phyloP scores from a whole-genome alignment of 2,797 vertebrate species.

The Coracias cyanogaster region DNA sequence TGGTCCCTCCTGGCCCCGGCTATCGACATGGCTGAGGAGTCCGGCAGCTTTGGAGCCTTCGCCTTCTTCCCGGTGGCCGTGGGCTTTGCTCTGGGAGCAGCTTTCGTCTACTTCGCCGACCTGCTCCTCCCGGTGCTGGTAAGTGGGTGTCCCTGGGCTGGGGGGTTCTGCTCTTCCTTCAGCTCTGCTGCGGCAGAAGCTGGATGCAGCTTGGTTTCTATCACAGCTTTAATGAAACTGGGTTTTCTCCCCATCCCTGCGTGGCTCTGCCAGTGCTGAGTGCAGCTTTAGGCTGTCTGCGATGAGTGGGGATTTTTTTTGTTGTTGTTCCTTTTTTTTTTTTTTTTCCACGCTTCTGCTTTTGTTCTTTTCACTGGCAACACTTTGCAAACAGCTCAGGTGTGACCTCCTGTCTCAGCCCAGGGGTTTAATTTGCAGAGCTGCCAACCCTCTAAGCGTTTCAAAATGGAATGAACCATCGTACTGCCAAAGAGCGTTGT shows the following conservation, averaged over 20 bases:
- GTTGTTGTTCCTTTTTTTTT: no score
- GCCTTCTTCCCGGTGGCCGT: constrained; percentile 90
- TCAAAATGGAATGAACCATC: background rate
- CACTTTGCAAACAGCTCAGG: background rate
- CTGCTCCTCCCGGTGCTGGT: constrained; percentile 88
- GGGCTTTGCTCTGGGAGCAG: constrained; percentile 90
- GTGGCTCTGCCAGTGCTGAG: background rate
- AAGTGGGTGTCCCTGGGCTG: constrained; percentile 49
- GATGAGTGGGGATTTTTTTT: no score
- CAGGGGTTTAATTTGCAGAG: background rate
- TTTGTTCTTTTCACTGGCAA: background rate
- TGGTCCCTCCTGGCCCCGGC: constrained; percentile 96
- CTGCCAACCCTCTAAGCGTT: background rate
- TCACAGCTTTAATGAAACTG: accelerated
- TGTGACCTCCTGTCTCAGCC: constrained; percentile 34
- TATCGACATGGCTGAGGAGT: constrained; percentile 90
- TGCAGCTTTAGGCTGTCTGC: background rate
- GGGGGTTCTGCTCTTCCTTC: background rate
- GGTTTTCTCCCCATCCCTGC: accelerated
- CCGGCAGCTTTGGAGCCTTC: constrained; percentile 89
- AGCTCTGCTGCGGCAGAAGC: background rate
- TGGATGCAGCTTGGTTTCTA: accelerated
- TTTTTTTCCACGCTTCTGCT: background rate
- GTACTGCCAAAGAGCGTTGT: background rate
- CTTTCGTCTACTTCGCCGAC: constrained; percentile 92